Percentiles rank a stretch among this genome's conserved stretches.
phyloP scores from a whole-genome alignment of 2,797 vertebrate genomes.

The Vultur gryphus region DNA sequence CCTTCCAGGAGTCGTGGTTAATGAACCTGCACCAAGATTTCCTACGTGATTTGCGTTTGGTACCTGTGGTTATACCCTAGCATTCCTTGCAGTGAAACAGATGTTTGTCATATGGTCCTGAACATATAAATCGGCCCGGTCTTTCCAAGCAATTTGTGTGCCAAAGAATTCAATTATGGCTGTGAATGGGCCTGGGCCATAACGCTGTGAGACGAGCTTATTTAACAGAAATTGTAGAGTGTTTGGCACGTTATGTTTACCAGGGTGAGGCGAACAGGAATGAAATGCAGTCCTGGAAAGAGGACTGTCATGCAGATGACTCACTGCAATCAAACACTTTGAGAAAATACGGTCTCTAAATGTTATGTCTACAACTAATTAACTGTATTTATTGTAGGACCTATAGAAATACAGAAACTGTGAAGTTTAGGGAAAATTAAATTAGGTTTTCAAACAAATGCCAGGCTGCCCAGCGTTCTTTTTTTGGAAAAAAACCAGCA shows the following conservation, averaged over 20 bases:
- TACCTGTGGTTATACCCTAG: not conserved
- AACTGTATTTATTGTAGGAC: constrained; percentile 20
- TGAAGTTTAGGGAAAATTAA: constrained; percentile 22
- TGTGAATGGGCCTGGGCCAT: not conserved
- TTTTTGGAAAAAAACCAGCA: not conserved
- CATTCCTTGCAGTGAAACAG: not conserved
- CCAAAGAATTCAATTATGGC: not conserved
- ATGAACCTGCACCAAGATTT: not conserved
- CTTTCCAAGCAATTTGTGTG: not conserved
- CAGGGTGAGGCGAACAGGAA: not conserved
- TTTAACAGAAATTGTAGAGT: constrained; percentile 26
- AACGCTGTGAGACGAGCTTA: not conserved
- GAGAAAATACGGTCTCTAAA: constrained; percentile 5
- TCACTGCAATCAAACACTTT: constrained; percentile 2
- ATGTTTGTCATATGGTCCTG: constrained; percentile 27
- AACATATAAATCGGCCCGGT: not conserved
- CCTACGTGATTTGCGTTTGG: rapidly evolving
- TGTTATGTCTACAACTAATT: constrained; percentile 44
- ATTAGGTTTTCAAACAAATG: constrained; percentile 23
- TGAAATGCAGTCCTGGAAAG: not conserved
- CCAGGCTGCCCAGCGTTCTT: not conserved
- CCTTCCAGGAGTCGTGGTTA: not conserved
- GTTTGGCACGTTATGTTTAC: not conserved
- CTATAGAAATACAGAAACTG: constrained; percentile 17
- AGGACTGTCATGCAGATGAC: constrained; percentile 4